These are phyloP conservation scores for Aphrophora alni DNA, from an alignment of 2,888 invertebrate species.

Conservation along the genomic window DNA sequence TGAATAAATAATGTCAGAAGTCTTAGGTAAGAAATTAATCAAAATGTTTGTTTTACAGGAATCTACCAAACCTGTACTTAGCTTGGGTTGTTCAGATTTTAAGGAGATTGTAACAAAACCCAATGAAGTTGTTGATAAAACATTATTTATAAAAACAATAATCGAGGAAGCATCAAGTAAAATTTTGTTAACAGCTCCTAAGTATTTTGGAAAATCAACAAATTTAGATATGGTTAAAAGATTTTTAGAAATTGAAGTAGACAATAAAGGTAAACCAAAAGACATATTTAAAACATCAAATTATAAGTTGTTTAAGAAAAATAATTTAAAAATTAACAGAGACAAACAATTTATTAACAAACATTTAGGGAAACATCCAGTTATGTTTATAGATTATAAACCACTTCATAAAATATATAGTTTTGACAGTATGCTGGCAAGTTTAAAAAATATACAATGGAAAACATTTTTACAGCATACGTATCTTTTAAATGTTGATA, in stretches of 20 bases:
- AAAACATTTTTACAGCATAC: slow-evolving; percentile 9
- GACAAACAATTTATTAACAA: neutral
- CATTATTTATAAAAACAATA: neutral
- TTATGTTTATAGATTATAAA: slow-evolving; percentile 26
- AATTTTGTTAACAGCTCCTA: neutral
- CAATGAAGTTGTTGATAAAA: neutral
- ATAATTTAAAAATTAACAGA: slow-evolving; percentile 24
- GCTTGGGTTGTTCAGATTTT: neutral
- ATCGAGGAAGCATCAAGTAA: neutral
- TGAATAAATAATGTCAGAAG: no score
- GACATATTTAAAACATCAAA: neutral
- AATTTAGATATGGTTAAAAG: neutral
- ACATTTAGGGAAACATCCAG: slow-evolving; percentile 22
- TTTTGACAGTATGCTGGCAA: slow-evolving; percentile 5
- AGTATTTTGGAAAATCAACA: neutral
- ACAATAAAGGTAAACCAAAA: neutral
- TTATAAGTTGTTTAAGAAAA: slow-evolving; percentile 24
- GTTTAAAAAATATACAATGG: slow-evolving; percentile 9
- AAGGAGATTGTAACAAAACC: neutral
- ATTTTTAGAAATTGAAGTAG: slow-evolving; percentile 26
- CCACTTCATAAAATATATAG: neutral
- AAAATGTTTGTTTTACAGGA: neutral
- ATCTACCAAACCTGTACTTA: neutral
- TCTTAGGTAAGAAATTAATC: no score
- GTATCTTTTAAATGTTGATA: neutral